A percentile compares a stretch with the other conserved stretches of the same genome.
phyloP scores from a whole-genome alignment of 2,113 vertebrate genomes.

The Epinephelus lanceolatus region DNA sequence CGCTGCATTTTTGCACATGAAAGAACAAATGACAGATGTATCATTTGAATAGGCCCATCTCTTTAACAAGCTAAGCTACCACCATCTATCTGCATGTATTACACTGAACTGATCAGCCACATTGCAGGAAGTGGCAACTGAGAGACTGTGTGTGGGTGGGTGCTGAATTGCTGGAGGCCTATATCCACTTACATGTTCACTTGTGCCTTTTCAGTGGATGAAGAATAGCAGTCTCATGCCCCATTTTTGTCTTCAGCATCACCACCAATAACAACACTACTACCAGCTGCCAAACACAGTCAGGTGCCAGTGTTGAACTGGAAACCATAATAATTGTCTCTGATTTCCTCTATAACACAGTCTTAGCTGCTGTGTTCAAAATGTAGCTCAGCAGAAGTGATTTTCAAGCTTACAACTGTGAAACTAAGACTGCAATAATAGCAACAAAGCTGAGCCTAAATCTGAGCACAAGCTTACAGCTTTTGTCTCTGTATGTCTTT shows the following conservation, averaged over 20 bases:
- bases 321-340: not conserved
- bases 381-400: not conserved
- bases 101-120: slow-evolving; percentile 40
- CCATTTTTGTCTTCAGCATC: slow-evolving; percentile 4
- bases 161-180: slow-evolving; percentile 50
- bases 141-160: slow-evolving; percentile 65
- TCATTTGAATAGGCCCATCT: not conserved
- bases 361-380: not conserved
- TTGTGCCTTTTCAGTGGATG: slow-evolving; percentile 8
- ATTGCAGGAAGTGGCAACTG: slow-evolving; percentile 61
- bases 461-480: not conserved
- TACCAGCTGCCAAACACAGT: not conserved
- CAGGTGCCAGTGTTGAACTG: not conserved
- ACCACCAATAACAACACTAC: not conserved
- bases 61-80: not conserved
- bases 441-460: slow-evolving; percentile 13
- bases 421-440: not conserved
- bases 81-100: slow-evolving; percentile 26
- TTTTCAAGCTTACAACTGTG: not conserved
- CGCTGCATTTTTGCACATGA: not conserved
- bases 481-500: not conserved
- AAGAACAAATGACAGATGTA: slow-evolving; percentile 8
- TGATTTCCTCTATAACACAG: not conserved
- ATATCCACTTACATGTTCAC: slow-evolving; percentile 33
- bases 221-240: slow-evolving; percentile 21